A percentile compares a stretch with the other conserved stretches of the same genome.
These are phyloP conservation scores for Hirudinaria manillensis DNA, from an alignment of 2,888 invertebrate genomes.

Conservation along the genomic window DNA sequence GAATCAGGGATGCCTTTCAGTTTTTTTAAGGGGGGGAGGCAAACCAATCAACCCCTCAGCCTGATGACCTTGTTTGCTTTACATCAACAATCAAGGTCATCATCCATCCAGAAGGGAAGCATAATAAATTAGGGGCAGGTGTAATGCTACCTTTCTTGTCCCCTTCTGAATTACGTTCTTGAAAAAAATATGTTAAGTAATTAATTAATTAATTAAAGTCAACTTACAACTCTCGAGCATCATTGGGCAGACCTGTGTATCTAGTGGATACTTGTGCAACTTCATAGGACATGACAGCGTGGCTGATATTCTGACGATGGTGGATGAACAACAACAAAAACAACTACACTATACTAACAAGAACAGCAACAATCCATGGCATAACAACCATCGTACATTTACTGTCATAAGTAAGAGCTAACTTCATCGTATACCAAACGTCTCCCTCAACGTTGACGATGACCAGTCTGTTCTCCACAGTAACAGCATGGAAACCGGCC, in stretches of 20 bases:
- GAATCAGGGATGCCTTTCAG: no score
- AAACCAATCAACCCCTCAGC: no score
- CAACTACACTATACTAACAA: no score
- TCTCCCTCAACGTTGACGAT: conserved; percentile 37
- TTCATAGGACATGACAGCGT: conserved; percentile 49
- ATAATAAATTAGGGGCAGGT: no score
- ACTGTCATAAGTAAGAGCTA: background rate
- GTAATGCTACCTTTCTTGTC: no score
- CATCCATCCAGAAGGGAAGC: no score
- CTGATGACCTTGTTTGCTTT: no score
- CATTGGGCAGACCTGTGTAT: conserved; percentile 48
- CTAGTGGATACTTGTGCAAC: conserved; percentile 49
- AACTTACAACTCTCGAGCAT: conserved; percentile 51
- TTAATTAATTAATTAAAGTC: background rate
- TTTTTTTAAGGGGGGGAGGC: no score
- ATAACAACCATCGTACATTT: no score
- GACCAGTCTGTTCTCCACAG: conserved; percentile 41
- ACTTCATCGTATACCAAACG: conserved; percentile 43
- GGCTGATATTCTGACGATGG: conserved; percentile 43
- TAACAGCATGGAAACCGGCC: conserved; percentile 39
- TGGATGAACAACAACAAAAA: background rate
- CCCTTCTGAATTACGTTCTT: no score
- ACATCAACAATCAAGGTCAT: no score
- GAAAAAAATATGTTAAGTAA: no score
- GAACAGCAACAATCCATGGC: background rate